Percentiles rank a stretch among this genome's conserved stretches.
Conservation (phyloP, 2,113 vertebrate genomes). For the Nerophis lumbriciformis region DNA sequence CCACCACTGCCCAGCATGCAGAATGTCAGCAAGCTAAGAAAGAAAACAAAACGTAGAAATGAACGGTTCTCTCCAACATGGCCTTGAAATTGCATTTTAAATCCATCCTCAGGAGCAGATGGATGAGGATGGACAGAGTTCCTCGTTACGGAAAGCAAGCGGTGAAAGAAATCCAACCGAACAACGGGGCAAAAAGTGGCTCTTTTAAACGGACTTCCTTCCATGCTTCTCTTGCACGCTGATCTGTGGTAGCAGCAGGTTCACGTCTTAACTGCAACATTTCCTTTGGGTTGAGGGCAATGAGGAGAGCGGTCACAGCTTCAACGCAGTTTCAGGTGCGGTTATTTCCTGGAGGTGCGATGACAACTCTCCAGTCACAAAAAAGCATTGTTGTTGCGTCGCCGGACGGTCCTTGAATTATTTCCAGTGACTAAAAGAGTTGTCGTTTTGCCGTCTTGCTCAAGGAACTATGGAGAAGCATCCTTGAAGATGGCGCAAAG, state of each 20-base stretch:
- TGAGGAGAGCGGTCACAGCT: slow-evolving; percentile 53
- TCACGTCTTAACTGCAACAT: slow-evolving; percentile 39
- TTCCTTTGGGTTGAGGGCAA: slow-evolving; percentile 51
- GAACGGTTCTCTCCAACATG: slow-evolving; percentile 45
- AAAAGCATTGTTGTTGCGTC: slow-evolving; percentile 30
- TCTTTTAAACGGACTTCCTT: slow-evolving; percentile 23
- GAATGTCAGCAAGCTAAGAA: slow-evolving; percentile 17
- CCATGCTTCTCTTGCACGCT: slow-evolving; percentile 31
- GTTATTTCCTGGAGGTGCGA: slow-evolving; percentile 39
- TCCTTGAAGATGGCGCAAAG: slow-evolving; percentile 35
- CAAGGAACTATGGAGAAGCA: slow-evolving; percentile 39
- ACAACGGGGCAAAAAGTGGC: not conserved
- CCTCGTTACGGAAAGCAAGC: slow-evolving; percentile 43
- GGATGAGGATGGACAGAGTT: slow-evolving; percentile 9
- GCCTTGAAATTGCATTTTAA: slow-evolving; percentile 48
- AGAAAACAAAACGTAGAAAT: slow-evolving; percentile 33
- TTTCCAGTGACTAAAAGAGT: slow-evolving; percentile 47
- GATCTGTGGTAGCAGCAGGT: slow-evolving; percentile 51
- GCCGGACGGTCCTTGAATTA: slow-evolving; percentile 43
- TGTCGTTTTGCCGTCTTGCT: slow-evolving; percentile 45
- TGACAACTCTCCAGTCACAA: slow-evolving; percentile 39
- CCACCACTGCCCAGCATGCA: slow-evolving; percentile 38
- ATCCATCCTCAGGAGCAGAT: slow-evolving; percentile 41
- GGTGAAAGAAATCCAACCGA: slow-evolving; percentile 11
- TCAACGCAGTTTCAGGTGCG: slow-evolving; percentile 41